Percentiles rank a stretch among this genome's conserved stretches.
phyloP scores from a whole-genome alignment of 2,797 vertebrate species.

The Danio choprae region DNA sequence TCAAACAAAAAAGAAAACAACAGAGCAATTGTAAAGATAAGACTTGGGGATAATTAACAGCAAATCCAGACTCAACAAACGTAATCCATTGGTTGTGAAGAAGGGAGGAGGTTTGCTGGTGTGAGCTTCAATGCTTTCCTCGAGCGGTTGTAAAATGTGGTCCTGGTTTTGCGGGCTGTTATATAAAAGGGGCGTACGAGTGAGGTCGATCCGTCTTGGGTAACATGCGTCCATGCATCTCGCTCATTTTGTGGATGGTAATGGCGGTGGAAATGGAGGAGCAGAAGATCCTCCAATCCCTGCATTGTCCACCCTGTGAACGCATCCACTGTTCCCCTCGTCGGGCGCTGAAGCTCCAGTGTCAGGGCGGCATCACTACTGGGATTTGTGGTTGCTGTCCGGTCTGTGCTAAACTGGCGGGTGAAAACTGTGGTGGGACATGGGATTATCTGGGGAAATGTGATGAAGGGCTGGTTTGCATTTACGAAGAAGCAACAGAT shows the following conservation, averaged over 20 bases:
- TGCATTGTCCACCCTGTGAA: slow-evolving; percentile 78
- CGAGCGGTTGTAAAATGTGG: slow-evolving; percentile 61
- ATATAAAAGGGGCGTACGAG: slow-evolving; percentile 58
- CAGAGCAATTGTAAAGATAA: slow-evolving; percentile 76
- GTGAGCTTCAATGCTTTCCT: slow-evolving; percentile 8
- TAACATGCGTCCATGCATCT: slow-evolving; percentile 10
- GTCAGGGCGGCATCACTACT: slow-evolving; percentile 74
- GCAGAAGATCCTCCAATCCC: slow-evolving; percentile 66
- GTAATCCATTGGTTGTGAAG: slow-evolving; percentile 73
- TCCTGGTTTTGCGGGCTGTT: slow-evolving; percentile 21
- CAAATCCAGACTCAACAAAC: slow-evolving; percentile 56
- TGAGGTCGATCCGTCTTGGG: slow-evolving; percentile 41
- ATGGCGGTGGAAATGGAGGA: slow-evolving; percentile 48
- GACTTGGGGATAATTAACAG: slow-evolving; percentile 68
- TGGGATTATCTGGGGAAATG: slow-evolving; percentile 81
- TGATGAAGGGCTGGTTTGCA: slow-evolving; percentile 75
- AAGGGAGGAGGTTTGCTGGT: slow-evolving; percentile 64
- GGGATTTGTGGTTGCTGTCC: slow-evolving; percentile 79
- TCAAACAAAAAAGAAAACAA: slow-evolving; percentile 67
- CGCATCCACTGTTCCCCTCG: slow-evolving; percentile 75
- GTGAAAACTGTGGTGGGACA: slow-evolving; percentile 75
- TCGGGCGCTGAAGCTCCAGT: slow-evolving; percentile 71
- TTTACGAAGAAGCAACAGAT: slow-evolving; percentile 61
- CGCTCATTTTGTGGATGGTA: slow-evolving; percentile 54
- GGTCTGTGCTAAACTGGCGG: slow-evolving; percentile 68